Evolutionary conservation across 2,888 invertebrate genomes (phyloP), one percentile per base, ranked within the genome.

Genomic region (Mythimna ferrago): DNA sequence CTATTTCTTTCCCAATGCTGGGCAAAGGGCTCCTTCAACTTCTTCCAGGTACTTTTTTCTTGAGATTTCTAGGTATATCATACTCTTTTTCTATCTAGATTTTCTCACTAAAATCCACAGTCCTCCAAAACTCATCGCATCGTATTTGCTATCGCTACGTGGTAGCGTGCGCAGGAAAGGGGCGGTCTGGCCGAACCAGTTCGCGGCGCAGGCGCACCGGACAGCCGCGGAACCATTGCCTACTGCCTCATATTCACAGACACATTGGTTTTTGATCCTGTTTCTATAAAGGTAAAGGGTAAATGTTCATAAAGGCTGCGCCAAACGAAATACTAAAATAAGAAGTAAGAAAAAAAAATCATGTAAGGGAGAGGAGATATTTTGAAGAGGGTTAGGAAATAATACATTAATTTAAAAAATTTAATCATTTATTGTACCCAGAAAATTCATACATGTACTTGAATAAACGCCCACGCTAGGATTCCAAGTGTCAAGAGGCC

Each of bases 171-270:
- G 92, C 94, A 94, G 95, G 94, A 94, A 85, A 94, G 94, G 94
- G 95, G 96, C 95, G 95, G 93, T 89, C 90, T 90, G 84, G 93
- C 90, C 88, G 92, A 93, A 96, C 94, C 94, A 94, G 96, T 95
- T 93, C 89, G 71, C 69, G 80, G 84, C 87, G 88, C 86, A 71
- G 69, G 86, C 86, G 88, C 87, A 81, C 71, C 75, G 81, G 75
- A 26, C 74, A 66, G 35, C 73, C 73, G 57, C 70, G 72, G 82
- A 83, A 84, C 88, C 87, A 87, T 81, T 78, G 78, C 92, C 90
- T 89, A 92, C 90, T 92, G 90, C 89, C 92, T 90, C 86, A 92
- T 89, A 92, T 92, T 86, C 81, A 21, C 53, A 72, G 53, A 58
- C 35, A 64, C 62, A 60, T 78, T 71, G 56, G 32, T 71, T 78